These are phyloP conservation scores for Homalodisca vitripennis DNA, from an alignment of 1,140 invertebrate species.

Conservation along the genomic window DNA sequence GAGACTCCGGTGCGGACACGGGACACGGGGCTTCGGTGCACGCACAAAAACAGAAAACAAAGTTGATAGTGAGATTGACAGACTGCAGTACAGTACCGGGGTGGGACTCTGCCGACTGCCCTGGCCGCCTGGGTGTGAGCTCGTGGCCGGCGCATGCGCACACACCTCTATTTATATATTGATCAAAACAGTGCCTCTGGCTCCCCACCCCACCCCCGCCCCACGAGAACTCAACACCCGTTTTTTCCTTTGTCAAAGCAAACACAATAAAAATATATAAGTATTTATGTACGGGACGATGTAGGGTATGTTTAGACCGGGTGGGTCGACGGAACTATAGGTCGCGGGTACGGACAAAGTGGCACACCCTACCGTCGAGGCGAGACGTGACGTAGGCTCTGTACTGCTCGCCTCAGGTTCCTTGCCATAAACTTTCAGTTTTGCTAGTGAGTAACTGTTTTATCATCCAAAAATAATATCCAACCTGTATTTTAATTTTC, in stretches of 20 bases:
- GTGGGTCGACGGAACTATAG: neutral
- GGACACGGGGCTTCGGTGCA: no score
- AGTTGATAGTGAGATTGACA: neutral
- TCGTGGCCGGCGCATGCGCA: neutral
- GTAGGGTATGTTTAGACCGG: neutral
- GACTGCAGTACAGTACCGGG: neutral
- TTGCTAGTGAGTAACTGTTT: no score
- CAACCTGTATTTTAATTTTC: no score
- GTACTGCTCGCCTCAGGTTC: no score
- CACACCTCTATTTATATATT: conserved; percentile 23
- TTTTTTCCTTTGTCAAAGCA: conserved; percentile 21
- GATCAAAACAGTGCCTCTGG: conserved; percentile 23
- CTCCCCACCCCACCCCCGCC: neutral
- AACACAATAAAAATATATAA: conserved; percentile 8
- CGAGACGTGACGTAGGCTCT: no score
- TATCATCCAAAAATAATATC: no score
- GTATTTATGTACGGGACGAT: conserved; percentile 5
- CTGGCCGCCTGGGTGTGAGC: conserved; percentile 11
- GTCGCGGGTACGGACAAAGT: no score
- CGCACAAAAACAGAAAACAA: neutral
- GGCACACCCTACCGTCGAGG: no score
- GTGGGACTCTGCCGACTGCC: neutral
- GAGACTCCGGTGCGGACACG: no score
- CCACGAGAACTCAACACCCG: neutral
- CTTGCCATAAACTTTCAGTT: no score